Evolutionary conservation across 2,888 invertebrate genomes (phyloP).

Genomic region (Pterobdella sp.): DNA sequence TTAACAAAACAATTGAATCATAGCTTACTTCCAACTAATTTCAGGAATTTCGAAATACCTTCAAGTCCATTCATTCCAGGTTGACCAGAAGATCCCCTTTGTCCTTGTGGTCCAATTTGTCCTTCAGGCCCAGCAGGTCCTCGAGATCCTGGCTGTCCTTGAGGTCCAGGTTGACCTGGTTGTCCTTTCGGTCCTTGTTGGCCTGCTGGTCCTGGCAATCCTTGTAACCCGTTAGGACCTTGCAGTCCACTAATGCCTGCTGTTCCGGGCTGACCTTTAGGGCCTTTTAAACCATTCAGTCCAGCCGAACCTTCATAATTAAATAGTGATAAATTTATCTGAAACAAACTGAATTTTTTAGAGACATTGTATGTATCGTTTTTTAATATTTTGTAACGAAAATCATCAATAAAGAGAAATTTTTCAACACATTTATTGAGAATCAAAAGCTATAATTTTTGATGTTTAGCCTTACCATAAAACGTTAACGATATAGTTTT

Average conservation of each 20-base stretch:
- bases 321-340: too few relatives aligned
- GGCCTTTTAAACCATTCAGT: slow-evolving; percentile 31
- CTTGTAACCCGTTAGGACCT: slow-evolving; percentile 43
- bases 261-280: not conserved
- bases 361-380: too few relatives aligned
- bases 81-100: slow-evolving; percentile 24
- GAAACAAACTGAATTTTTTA: too few relatives aligned
- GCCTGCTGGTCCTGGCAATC: slow-evolving; percentile 44
- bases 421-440: too few relatives aligned
- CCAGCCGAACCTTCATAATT: slow-evolving; percentile 31
- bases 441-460: too few relatives aligned
- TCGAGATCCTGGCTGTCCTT: slow-evolving; percentile 32
- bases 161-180: slow-evolving; percentile 39
- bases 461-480: too few relatives aligned
- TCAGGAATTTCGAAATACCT: slow-evolving; percentile 8
- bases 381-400: too few relatives aligned
- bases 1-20: too few relatives aligned
- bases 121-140: slow-evolving; percentile 31
- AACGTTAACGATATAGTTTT: too few relatives aligned
- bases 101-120: slow-evolving; percentile 44
- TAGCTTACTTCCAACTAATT: too few relatives aligned
- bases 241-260: slow-evolving; percentile 16
- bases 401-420: too few relatives aligned
- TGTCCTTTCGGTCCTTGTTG: slow-evolving; percentile 41
- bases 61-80: slow-evolving; percentile 17